Evolutionary conservation across 2,113 vertebrate species (phyloP).

Genomic region (Mesitornis unicolor): DNA sequence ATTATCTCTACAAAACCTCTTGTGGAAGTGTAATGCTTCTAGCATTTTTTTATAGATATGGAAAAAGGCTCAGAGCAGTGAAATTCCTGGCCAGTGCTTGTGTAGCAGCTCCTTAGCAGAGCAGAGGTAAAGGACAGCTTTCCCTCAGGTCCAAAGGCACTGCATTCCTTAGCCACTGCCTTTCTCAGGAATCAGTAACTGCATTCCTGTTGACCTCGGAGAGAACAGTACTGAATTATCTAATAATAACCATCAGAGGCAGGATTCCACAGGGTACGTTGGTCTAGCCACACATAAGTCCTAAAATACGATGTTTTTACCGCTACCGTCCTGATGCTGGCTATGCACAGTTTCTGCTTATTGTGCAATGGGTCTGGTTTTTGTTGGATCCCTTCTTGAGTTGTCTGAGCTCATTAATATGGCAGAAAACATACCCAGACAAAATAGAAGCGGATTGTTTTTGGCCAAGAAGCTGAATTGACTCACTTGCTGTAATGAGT

Average conservation of each 20-base stretch:
- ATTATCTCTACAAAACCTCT: neutral
- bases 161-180: neutral
- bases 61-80: neutral
- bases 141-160: neutral
- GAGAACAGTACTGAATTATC: neutral
- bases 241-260: neutral
- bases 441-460: neutral
- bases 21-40: neutral
- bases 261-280: neutral
- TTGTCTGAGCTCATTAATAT: slow-evolving; percentile 32
- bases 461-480: slow-evolving; percentile 51
- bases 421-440: slow-evolving; percentile 48
- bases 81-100: neutral
- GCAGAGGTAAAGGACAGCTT: neutral
- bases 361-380: slow-evolving; percentile 12
- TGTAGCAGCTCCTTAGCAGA: neutral
- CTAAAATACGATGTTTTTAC: neutral
- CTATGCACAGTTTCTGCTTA: neutral
- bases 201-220: neutral
- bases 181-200: neutral
- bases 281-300: neutral
- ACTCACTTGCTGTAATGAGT: slow-evolving; percentile 21
- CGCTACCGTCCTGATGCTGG: neutral
- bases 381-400: neutral
- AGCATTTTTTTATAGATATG: neutral